These are phyloP conservation scores for Xerus inauris DNA, from an alignment of 2,113 vertebrate genomes.

Conservation along the genomic window DNA sequence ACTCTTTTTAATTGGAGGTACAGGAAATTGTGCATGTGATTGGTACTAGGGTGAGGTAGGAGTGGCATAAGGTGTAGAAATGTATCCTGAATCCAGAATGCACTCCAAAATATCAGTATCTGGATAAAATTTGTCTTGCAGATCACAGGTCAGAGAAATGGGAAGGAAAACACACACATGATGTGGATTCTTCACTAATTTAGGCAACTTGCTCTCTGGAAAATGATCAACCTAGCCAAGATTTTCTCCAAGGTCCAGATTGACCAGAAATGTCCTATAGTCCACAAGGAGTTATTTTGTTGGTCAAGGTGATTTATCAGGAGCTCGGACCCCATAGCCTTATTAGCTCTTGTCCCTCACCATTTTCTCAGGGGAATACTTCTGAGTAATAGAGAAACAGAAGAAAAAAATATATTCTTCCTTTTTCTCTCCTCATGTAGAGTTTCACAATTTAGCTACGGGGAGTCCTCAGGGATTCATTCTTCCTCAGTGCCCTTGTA, in stretches of 20 bases:
- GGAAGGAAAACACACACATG: background rate
- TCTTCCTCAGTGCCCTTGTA: constrained; percentile 32
- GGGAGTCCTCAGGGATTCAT: background rate
- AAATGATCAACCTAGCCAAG: background rate
- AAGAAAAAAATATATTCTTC: background rate
- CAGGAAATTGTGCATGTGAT: background rate
- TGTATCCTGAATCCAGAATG: background rate
- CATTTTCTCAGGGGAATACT: constrained; percentile 35
- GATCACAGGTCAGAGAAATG: background rate
- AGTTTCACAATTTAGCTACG: constrained; percentile 62
- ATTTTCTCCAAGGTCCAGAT: background rate
- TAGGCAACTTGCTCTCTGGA: constrained; percentile 18
- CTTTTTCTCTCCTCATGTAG: background rate
- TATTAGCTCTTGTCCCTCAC: background rate
- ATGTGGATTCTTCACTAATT: background rate
- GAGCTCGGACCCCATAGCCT: background rate
- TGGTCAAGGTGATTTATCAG: constrained; percentile 18
- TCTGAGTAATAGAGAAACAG: constrained; percentile 6
- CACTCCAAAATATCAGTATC: background rate
- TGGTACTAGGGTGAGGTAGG: background rate
- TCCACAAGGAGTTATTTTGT: background rate
- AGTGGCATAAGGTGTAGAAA: background rate
- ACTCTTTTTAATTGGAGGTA: background rate
- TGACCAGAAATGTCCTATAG: constrained; percentile 17
- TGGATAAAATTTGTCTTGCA: background rate